Conservation (phyloP, 2,797 vertebrate species). For the Fratercula arctica region DNA sequence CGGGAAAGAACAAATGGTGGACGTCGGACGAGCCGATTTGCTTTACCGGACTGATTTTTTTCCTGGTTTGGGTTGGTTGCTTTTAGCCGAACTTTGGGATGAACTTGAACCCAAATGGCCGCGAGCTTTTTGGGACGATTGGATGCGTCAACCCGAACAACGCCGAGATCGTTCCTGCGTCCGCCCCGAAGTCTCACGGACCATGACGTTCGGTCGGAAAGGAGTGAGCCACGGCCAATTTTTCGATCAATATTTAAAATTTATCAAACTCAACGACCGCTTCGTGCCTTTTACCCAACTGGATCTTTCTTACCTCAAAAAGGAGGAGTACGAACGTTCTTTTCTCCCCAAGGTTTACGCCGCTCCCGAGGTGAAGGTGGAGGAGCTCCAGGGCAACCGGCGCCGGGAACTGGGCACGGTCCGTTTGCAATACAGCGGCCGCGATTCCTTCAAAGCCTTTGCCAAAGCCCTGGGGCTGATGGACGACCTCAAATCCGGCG, state of each 20-base stretch:
- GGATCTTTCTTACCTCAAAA: slow-evolving; percentile 87
- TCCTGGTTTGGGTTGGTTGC: slow-evolving; percentile 92
- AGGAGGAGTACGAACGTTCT: slow-evolving; percentile 80
- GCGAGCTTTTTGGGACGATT: slow-evolving; percentile 94
- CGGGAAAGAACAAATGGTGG: slow-evolving; percentile 89
- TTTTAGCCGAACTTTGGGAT: slow-evolving; percentile 87
- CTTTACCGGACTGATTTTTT: slow-evolving; percentile 95
- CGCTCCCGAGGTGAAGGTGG: slow-evolving; percentile 80
- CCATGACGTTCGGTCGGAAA: slow-evolving; percentile 92
- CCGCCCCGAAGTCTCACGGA: slow-evolving; percentile 92
- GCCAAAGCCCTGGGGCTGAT: slow-evolving; percentile 90
- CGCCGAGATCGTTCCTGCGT: slow-evolving; percentile 87
- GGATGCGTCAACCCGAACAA: slow-evolving; percentile 93
- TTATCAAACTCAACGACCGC: slow-evolving; percentile 92
- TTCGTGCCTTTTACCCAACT: slow-evolving; percentile 91
- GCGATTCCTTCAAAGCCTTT: slow-evolving; percentile 91
- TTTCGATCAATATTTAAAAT: slow-evolving; percentile 94
- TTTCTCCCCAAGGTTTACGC: slow-evolving; percentile 85
- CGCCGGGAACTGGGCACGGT: slow-evolving; percentile 79
- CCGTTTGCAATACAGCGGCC: slow-evolving; percentile 86
- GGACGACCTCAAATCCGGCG: slow-evolving; percentile 96
- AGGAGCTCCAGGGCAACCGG: slow-evolving; percentile 81
- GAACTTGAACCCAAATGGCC: slow-evolving; percentile 96
- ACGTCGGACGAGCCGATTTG: slow-evolving; percentile 75
- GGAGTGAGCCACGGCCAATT: slow-evolving; percentile 97